Percentiles rank a stretch among this genome's conserved stretches.
Conservation (phyloP, 2,888 invertebrate genomes). For the Tridacna gigas region DNA sequence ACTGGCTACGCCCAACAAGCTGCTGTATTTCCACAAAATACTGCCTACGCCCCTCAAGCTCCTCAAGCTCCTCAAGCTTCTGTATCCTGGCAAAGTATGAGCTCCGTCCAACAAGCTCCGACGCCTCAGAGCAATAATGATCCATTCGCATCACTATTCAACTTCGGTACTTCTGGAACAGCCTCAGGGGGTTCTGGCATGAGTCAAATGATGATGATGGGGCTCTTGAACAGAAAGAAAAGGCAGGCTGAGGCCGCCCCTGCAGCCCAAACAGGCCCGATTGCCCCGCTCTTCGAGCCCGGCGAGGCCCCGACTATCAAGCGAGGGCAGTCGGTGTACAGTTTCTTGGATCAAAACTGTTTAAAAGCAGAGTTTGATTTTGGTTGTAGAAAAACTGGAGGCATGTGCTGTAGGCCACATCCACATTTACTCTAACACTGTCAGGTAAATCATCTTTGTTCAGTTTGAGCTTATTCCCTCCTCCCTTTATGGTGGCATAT, state of each 20-base stretch:
- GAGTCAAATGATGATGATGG: conserved; percentile 27
- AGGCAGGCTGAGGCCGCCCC: conserved; percentile 38
- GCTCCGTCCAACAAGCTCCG: background rate
- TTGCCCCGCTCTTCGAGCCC: conserved; percentile 18
- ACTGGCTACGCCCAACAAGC: no score
- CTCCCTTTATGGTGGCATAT: no score
- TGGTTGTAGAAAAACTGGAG: conserved; percentile 47
- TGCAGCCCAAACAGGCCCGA: no score
- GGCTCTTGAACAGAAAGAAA: conserved; percentile 38
- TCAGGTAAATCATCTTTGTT: no score
- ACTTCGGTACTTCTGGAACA: conserved; percentile 7
- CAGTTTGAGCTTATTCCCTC: no score
- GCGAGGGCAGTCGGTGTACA: conserved; percentile 30
- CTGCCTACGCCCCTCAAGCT: no score
- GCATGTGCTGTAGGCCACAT: conserved; percentile 53
- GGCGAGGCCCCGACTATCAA: conserved; percentile 40
- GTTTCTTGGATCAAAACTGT: conserved; percentile 49
- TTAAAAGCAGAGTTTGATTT: conserved; percentile 51
- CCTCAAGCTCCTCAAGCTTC: no score
- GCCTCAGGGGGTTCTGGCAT: background rate
- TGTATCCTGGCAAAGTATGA: no score
- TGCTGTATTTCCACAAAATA: no score
- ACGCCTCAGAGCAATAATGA: background rate
- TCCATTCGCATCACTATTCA: conserved; percentile 7
- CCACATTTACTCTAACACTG: background rate